Evolutionary conservation across 1,140 invertebrate species (phyloP), one percentile per base, ranked within the genome.

Genomic region (Mycetomoellerius zeteki): DNA sequence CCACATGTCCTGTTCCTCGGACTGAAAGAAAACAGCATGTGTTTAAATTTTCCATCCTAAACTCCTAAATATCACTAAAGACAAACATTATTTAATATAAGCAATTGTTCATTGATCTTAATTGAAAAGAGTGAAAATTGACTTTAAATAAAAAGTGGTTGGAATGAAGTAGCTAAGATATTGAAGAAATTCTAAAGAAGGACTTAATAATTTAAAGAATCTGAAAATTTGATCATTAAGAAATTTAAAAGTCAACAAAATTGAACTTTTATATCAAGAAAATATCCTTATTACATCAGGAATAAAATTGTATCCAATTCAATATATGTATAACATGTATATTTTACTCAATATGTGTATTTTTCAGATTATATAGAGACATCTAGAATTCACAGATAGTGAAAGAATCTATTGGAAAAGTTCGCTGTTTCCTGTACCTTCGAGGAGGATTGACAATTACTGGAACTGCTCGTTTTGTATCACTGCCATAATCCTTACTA

Each of bases 1-100:
- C 37, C 0, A 92, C 91, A 58, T 93, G 27, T 94, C 93, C 37
- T 43, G 16, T 82, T 93, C 77, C 76, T 86, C 64, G 21, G 75
- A 58, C 91, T 90, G 65, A 47, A 82, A 24, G 30, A 30, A 47
- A 12, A 24, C n/a, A 73, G 10, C 8, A 43, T 37, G 24, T 43
- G 12, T n/a, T 24, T 43, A 10, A 81, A 14, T 10, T 82, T 58
- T n/a, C 2, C 2, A 2, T 27, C 6, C 10, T 77, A 27, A 24
- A 73, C 10, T 33, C 2, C 30, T 72, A 72, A 16, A 43, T 47
- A 69, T 21, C 3, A 3, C 0, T 24, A 14, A 24, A 24, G 0
- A 54, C 30, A 43, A 43, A 19, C 37, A 30, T 24, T 47, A 24
- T 64, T n/a, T 65, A 64, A 16, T 47, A 12, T 43, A 43, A 58